Evolutionary conservation across 2,113 vertebrate genomes (phyloP).

Genomic region (Spea multiplicata): DNA sequence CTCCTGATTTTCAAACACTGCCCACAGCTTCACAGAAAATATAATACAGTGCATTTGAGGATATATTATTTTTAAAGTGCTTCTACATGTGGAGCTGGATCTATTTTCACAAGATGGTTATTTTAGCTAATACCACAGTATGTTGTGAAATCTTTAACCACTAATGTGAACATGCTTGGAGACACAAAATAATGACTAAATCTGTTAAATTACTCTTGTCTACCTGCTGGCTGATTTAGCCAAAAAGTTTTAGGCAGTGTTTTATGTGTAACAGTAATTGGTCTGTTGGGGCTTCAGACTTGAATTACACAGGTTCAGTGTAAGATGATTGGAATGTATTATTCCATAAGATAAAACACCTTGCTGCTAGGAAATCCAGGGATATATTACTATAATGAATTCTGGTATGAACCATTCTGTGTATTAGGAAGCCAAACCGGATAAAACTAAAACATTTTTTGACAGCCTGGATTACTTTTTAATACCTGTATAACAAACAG

Average conservation of each 20-base stretch:
- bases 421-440: constrained; percentile 37
- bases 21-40: neutral
- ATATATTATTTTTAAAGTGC: neutral
- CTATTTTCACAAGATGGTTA: constrained; percentile 25
- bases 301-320: constrained; percentile 41
- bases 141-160: constrained; percentile 26
- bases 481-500: constrained; percentile 27
- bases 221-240: constrained; percentile 25
- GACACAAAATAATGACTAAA: constrained; percentile 27
- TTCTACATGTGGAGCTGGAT: neutral
- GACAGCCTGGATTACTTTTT: constrained; percentile 35
- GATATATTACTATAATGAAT: constrained; percentile 35
- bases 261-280: constrained; percentile 38
- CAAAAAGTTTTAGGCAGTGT: constrained; percentile 10
- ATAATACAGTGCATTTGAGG: constrained; percentile 4
- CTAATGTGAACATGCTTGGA: neutral
- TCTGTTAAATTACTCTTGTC: constrained; percentile 30
- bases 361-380: constrained; percentile 47
- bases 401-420: constrained; percentile 13
- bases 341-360: constrained; percentile 36
- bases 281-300: constrained; percentile 45
- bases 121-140: constrained; percentile 28
- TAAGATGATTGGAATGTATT: constrained; percentile 42
- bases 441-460: constrained; percentile 39
- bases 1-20: too few species aligned